Base-by-base conservation (phyloP, 1,140 invertebrate genomes). In the Globodera ellingtonae region DNA sequence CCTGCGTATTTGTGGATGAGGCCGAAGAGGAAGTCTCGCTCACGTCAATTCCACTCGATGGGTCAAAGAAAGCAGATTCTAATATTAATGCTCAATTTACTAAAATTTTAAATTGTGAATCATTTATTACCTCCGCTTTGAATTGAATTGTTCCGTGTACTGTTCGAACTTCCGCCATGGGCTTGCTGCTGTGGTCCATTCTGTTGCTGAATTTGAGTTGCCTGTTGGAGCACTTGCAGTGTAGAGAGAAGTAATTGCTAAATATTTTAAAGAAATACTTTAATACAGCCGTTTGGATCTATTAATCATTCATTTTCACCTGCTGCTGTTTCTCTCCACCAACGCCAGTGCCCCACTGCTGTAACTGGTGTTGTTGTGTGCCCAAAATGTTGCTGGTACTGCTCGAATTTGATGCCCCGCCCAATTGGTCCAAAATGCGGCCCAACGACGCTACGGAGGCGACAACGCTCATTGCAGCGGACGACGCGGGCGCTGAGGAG, bases 1-100 rank as follows among this genome's bases (percentile, higher is more conserved):
- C 83, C 78, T 84, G 83, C 35, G 84, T 79, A 65, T 84, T 84
- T 24, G 79, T 81, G 21, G 83, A 84, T 1, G 83, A 84, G 15
- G 83, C 66, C 24, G 83, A 84, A 9, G 83, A 84, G 9, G 83
- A 85, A 46, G 83, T 84, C 65, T 85, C 83, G 73, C 83, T 84
- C 24, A 52, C 80, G n/a, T 84, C 83, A 59, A 85, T 83, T 8
- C 80, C 79, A 71, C 50, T 77, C 15, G 71, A 24, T 18, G 83
- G 82, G 46, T 83, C 82, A 10, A 84, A 69, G 52, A 81, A 83
- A n/a, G 67, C 44, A 9, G 80, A 67, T 9, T 80, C 72, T 70
- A 62, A 48, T 52, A 21, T 15, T 24, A 24, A 24, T 24, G 24
- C 24, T 24, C 24, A 24, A 24, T 24, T 24, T 24, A 24, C 24